Percentiles rank a stretch among this genome's conserved stretches.
phyloP scores from a whole-genome alignment of 2,113 vertebrate genomes.

The Tauraco erythrolophus region DNA sequence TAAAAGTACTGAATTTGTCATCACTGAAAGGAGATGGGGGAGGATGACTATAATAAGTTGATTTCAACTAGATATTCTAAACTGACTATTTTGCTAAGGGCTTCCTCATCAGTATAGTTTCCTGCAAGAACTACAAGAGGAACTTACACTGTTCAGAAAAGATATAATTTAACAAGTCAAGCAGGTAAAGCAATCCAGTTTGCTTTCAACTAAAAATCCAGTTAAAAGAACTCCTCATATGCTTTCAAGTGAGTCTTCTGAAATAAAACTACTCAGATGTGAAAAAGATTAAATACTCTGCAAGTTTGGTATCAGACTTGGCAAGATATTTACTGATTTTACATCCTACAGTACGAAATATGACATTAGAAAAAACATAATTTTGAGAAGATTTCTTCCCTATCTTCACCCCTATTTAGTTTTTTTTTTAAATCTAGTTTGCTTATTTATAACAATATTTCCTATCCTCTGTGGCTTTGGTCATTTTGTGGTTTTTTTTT shows the following conservation, averaged over 20 bases:
- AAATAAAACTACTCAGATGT: neutral
- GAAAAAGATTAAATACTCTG: neutral
- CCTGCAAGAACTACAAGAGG: neutral
- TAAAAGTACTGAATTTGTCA: constrained; percentile 32
- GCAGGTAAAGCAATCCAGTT: neutral
- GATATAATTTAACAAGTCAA: neutral
- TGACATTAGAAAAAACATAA: accelerated
- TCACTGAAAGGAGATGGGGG: neutral
- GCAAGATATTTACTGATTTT: neutral
- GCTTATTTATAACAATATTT: neutral
- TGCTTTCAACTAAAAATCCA: neutral
- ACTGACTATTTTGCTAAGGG: neutral
- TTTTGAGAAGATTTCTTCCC: neutral
- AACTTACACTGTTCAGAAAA: neutral
- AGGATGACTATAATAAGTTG: constrained; percentile 39
- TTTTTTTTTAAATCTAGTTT: neutral
- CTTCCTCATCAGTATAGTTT: neutral
- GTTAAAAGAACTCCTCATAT: neutral
- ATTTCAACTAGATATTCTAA: constrained; percentile 20
- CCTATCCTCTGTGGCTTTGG: neutral
- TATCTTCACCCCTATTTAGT: neutral
- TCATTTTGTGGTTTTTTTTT: too few relatives aligned
- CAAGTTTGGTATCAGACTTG: neutral
- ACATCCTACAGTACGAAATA: neutral
- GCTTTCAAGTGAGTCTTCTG: neutral